Evolutionary conservation across 2,797 vertebrate species (phyloP), one percentile per base, ranked within the genome.

Genomic region (Mormyrus proboscirostris): DNA sequence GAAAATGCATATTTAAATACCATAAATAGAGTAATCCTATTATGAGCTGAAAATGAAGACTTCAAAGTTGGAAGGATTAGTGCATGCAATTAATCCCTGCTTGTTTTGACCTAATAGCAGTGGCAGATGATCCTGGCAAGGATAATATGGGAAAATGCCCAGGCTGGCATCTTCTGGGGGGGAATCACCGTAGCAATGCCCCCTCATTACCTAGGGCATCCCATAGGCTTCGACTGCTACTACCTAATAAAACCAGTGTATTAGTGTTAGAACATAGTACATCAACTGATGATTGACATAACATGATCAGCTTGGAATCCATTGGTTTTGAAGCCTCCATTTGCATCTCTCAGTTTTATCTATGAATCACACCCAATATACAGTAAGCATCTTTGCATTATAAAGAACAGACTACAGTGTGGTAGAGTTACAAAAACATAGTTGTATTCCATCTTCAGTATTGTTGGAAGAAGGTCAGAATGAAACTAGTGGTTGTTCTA

Each of bases 401-500:
- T 44, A 47, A 44, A 47, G 79, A 83, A 83, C 44, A 25, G 7
- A 49, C 22, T 83, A 22, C 5, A 0, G 49, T 83, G 6, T 47
- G 79, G 76, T 55, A 25, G 5, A 86, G 29, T 59, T 25, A 16
- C 55, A 57, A 41, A 41, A 84, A 41, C 8, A 16, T 57, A 59
- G 0, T 16, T 14, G 29, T 14, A 55, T 41, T 51, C 53, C 10
- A 87, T 22, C 41, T 41, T 22, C 2, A 7, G 19, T 49, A 25
- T 88, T 19, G n/a, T 59, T 65, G 55, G 29, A 7, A 10, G 51
- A 57, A 57, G 49, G 4, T 57, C 50, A 33, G 25, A 38, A 86
- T 38, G 22, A 86, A 53, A n/a, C 51, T 29, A 57, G 88, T 91
- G 16, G 90, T 88, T 47, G 82, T 51, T 50, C 79, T 55, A 91